Evolutionary conservation across 2,888 invertebrate genomes (phyloP).

Genomic region (Andricus quercusramuli): DNA sequence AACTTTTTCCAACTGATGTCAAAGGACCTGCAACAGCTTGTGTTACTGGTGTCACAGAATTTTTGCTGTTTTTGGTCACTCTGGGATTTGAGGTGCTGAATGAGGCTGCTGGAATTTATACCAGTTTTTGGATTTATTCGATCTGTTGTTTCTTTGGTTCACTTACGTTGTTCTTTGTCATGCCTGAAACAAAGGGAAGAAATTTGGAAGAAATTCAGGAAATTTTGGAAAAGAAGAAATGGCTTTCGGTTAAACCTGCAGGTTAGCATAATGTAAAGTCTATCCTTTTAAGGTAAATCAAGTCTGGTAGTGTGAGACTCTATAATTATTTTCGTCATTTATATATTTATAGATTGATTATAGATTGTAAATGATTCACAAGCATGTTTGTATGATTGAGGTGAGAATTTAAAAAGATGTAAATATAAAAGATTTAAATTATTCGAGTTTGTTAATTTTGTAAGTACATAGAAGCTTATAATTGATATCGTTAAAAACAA

Average conservation of each 20-base stretch:
- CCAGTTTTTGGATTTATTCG: slow-evolving; percentile 82
- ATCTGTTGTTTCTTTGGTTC: slow-evolving; percentile 73
- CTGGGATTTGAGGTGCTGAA: slow-evolving; percentile 82
- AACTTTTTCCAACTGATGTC: slow-evolving; percentile 83
- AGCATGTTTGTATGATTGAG: neutral
- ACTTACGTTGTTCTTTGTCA: slow-evolving; percentile 79
- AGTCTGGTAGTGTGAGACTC: neutral
- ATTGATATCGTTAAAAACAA: too few species aligned
- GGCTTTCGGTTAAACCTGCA: neutral
- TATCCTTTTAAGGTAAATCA: neutral
- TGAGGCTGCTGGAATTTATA: slow-evolving; percentile 80
- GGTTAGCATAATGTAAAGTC: neutral
- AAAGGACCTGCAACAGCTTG: slow-evolving; percentile 84
- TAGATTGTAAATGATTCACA: neutral
- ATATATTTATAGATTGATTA: neutral
- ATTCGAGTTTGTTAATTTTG: neutral
- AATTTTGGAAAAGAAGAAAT: slow-evolving; percentile 58
- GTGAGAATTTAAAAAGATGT: neutral
- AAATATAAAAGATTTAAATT: neutral
- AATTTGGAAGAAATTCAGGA: slow-evolving; percentile 82
- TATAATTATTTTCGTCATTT: neutral
- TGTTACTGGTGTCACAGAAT: slow-evolving; percentile 82
- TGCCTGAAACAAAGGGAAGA: slow-evolving; percentile 83
- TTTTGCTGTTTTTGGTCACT: slow-evolving; percentile 82
- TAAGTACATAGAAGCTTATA: neutral